Evolutionary conservation across 2,797 vertebrate species (phyloP).

Genomic region (Chaunax sp.): DNA sequence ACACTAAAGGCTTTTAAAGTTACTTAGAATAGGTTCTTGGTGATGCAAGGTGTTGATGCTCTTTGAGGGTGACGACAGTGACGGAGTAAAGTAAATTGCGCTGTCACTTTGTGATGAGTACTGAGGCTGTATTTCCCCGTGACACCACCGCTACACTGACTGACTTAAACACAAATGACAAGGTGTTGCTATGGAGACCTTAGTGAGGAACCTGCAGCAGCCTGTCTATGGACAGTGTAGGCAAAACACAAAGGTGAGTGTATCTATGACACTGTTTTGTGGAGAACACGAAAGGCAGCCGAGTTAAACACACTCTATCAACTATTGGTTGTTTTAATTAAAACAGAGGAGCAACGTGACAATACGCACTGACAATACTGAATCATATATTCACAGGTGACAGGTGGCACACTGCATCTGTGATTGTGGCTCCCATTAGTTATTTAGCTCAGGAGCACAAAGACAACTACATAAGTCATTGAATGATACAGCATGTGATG

Average conservation of each 20-base stretch:
- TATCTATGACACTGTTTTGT: constrained; percentile 47
- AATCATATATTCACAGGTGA: background rate
- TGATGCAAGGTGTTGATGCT: constrained; percentile 70
- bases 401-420: too few relatives aligned
- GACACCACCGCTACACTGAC: constrained; percentile 65
- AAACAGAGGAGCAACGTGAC: constrained; percentile 22
- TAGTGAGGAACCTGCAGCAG: constrained; percentile 62
- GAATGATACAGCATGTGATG: too few relatives aligned
- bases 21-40: constrained; percentile 36
- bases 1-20: constrained; percentile 26
- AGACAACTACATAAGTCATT: background rate
- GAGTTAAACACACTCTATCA: constrained; percentile 45
- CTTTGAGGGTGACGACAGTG: constrained; percentile 62
- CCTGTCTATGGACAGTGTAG: constrained; percentile 63
- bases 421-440: too few relatives aligned
- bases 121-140: constrained; percentile 69
- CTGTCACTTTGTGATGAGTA: constrained; percentile 76
- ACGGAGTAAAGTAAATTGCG: constrained; percentile 77
- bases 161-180: constrained; percentile 77
- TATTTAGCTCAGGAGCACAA: background rate
- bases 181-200: constrained; percentile 80
- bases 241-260: constrained; percentile 65
- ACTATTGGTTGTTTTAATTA: constrained; percentile 13
- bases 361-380: background rate
- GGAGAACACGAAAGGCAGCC: constrained; percentile 47